phyloP scores from a whole-genome alignment of 2,113 vertebrate genomes.

The Atherinomorus stipes region DNA sequence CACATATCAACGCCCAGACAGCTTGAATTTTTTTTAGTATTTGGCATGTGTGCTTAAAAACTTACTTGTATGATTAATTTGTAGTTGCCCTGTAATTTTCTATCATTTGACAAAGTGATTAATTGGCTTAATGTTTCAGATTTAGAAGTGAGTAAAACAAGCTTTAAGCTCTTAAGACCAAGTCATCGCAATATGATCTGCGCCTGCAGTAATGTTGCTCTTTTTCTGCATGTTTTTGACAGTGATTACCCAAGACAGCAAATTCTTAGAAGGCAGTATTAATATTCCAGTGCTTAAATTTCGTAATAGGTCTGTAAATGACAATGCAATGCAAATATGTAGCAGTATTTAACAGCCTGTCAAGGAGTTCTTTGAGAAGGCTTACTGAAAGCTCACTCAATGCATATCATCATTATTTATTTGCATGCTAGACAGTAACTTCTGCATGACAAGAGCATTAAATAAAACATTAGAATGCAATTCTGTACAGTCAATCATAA shows the following conservation, averaged over 20 bases:
- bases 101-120: background rate
- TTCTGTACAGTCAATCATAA: background rate
- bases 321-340: constrained; percentile 11
- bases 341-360: background rate
- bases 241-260: background rate
- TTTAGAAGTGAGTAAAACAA: background rate
- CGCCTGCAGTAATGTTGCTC: background rate
- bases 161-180: background rate
- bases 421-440: background rate
- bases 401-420: background rate
- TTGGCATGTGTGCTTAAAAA: background rate
- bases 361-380: background rate
- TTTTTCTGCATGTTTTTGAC: background rate
- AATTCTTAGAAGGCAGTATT: background rate
- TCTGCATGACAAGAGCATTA: background rate
- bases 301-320: background rate
- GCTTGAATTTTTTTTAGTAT: background rate
- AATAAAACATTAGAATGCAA: background rate
- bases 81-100: background rate
- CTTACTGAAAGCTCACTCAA: background rate
- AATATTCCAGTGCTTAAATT: background rate
- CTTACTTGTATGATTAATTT: background rate
- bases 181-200: background rate
- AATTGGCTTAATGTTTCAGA: background rate
- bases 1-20: background rate